Evolutionary conservation across 2,888 invertebrate species (phyloP), one percentile per base, ranked within the genome.

Genomic region (Rhingia campestris): DNA sequence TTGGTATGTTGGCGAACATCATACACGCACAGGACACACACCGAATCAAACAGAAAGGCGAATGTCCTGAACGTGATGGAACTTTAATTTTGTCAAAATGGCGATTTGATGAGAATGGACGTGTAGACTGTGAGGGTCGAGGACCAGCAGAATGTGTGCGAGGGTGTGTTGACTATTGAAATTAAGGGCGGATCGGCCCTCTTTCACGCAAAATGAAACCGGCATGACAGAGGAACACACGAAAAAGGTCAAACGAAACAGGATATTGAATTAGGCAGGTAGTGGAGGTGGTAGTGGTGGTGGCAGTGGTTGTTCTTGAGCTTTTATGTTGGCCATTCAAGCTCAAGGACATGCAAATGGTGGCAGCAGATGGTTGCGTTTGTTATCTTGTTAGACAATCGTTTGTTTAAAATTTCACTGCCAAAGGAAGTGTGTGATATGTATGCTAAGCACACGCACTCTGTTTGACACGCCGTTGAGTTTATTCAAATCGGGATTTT

Each of bases 31-130:
- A 22, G 22, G 22, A 33, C 58, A 4, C n/a, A 73, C 43, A 64
- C 37, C 7, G 32, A 43, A 45, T 59, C 49, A 32, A 66, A 51
- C 59, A 14, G 54, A 63, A 49, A 47, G 59, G n/a, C 47, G 61
- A 61, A 69, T 86, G 80, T 77, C 66, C 69, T 51, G 81, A 54
- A 87, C 87, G 87, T 87, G 87, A 86, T 87, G 86, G 86, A 87
- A 87, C 86, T 87, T 87, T 86, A 86, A 86, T 81, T 86, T 81
- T 70, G 35, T 67, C 64, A 79, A 86, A 82, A 86, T 80, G 80
- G 75, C 67, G 73, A 81, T 85, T 85, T 85, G 75, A 85, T 81
- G 81, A 81, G 81, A 70, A 84, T 53, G 54, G 54, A 69, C 69
- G 74, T 51, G 49, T 32, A 61, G 66, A 39, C 35, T 74, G 51